Conservation (phyloP, 1,140 invertebrate genomes). For the Geopemphigus sp. region DNA sequence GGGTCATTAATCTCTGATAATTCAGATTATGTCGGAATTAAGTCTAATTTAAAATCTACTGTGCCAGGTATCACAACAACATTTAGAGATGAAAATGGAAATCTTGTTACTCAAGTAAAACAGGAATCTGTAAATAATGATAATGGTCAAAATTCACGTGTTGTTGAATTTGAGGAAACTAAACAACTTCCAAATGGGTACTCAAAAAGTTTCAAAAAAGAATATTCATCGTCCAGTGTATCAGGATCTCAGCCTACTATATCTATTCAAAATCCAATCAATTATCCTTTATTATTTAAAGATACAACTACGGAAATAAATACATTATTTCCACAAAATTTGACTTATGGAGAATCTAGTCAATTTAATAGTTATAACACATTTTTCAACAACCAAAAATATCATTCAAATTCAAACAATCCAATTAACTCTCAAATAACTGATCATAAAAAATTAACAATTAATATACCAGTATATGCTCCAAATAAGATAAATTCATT, state of each 20-base stretch:
- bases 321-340: background rate
- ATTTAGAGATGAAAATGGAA: conserved; percentile 22
- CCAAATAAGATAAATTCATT: background rate
- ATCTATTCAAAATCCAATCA: conserved; percentile 8
- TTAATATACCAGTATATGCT: no score
- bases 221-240: conserved; percentile 23
- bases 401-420: background rate
- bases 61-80: background rate
- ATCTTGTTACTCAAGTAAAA: conserved; percentile 20
- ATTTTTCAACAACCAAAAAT: conserved; percentile 28
- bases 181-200: conserved; percentile 37
- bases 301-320: background rate
- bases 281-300: background rate
- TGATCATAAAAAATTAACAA: background rate
- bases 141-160: conserved; percentile 20
- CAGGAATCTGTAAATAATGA: conserved; percentile 13
- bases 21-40: background rate
- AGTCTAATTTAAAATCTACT: conserved; percentile 20
- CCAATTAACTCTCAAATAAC: background rate
- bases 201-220: conserved; percentile 35
- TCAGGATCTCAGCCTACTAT: background rate
- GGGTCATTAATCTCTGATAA: background rate
- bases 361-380: conserved; percentile 19
- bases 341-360: background rate
- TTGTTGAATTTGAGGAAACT: conserved; percentile 9